These are phyloP conservation scores for Cephus spinipes DNA, from an alignment of 2,888 invertebrate genomes.

Conservation along the genomic window DNA sequence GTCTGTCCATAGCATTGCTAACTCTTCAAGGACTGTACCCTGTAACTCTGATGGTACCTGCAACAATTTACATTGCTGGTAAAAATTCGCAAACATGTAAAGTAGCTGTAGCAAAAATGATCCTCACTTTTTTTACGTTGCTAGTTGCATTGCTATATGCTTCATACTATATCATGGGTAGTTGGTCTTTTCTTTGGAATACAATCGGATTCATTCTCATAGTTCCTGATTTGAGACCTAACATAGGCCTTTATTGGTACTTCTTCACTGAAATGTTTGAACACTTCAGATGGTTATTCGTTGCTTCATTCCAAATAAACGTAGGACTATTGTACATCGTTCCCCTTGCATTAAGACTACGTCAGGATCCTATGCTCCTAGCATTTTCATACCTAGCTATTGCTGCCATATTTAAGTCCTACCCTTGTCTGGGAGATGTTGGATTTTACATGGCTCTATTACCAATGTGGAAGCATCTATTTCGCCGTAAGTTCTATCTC, in stretches of 20 bases:
- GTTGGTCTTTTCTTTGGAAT: conserved; percentile 66
- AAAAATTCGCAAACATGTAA: conserved; percentile 69
- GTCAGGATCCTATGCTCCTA: conserved; percentile 83
- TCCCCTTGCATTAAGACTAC: conserved; percentile 85
- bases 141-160: conserved; percentile 71
- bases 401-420: conserved; percentile 94
- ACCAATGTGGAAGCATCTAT: conserved; percentile 91
- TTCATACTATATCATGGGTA: conserved; percentile 75
- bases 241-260: conserved; percentile 99
- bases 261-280: conserved; percentile 99
- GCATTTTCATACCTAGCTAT: conserved; percentile 84
- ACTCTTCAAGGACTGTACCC: conserved; percentile 89
- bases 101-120: conserved; percentile 68
- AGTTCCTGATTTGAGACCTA: conserved; percentile 95
- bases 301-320: conserved; percentile 97
- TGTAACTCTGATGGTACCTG: conserved; percentile 84
- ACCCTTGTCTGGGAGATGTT: conserved; percentile 96
- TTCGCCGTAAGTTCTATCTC: conserved; percentile 77
- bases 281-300: conserved; percentile 94
- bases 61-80: conserved; percentile 77
- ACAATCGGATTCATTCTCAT: conserved; percentile 77
- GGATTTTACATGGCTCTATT: conserved; percentile 91
- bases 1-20: conserved; percentile 80
- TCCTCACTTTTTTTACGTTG: conserved; percentile 69
- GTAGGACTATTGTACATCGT: conserved; percentile 90